phyloP scores from a whole-genome alignment of 2,888 invertebrate species.

The Metellina segmentata region DNA sequence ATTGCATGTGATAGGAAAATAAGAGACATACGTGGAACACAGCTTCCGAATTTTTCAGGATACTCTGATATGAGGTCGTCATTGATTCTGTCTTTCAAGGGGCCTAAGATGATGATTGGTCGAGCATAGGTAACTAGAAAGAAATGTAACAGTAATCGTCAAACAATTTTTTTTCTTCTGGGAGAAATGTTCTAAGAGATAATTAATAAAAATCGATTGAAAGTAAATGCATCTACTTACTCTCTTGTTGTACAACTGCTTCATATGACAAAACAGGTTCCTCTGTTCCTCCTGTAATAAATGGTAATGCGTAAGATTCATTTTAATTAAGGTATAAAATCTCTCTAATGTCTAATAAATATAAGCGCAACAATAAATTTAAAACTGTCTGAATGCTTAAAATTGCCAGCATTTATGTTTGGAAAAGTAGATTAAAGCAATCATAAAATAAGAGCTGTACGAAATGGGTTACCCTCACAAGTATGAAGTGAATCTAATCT shows the following conservation, averaged over 20 bases:
- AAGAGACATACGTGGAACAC: slow-evolving; percentile 97
- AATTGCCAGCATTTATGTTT: too few relatives aligned
- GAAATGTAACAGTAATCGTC: not conserved
- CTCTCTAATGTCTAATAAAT: too few relatives aligned
- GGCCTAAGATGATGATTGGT: slow-evolving; percentile 98
- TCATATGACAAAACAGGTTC: slow-evolving; percentile 89
- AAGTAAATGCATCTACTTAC: slow-evolving; percentile 76
- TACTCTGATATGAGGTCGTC: slow-evolving; percentile 99
- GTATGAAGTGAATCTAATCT: too few relatives aligned
- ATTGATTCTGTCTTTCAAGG: slow-evolving; percentile 98
- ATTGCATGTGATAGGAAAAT: not conserved
- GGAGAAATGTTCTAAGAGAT: not conserved
- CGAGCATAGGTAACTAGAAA: slow-evolving; percentile 91
- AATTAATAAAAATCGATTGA: not conserved
- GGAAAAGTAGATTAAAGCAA: too few relatives aligned
- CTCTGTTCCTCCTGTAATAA: slow-evolving; percentile 79
- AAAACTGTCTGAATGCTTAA: too few relatives aligned
- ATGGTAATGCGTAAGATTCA: not conserved
- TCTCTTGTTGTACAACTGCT: slow-evolving; percentile 95
- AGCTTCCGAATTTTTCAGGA: slow-evolving; percentile 99
- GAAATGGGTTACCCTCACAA: too few relatives aligned
- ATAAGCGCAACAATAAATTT: too few relatives aligned
- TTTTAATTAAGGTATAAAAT: too few relatives aligned
- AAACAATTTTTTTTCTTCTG: not conserved
- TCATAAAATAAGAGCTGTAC: too few relatives aligned